phyloP scores from a whole-genome alignment of 2,888 invertebrate genomes.

The Metalampra italica region DNA sequence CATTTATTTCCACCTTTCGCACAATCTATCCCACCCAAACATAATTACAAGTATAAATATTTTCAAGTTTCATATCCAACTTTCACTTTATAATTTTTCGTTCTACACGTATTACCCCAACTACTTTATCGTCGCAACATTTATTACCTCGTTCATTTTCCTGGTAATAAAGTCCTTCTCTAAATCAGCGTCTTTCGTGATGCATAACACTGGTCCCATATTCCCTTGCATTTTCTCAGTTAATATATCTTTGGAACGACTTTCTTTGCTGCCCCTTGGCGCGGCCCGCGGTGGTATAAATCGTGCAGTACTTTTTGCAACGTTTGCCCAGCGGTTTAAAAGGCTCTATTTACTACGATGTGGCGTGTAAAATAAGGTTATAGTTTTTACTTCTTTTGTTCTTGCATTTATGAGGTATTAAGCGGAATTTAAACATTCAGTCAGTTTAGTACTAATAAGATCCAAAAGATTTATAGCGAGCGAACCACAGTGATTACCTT shows the following conservation, averaged over 20 bases:
- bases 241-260: slow-evolving; percentile 59
- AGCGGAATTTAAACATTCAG: too few relatives aligned
- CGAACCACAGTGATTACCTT: too few relatives aligned
- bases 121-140: not conserved
- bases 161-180: slow-evolving; percentile 10
- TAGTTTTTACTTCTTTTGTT: not conserved
- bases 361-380: slow-evolving; percentile 10
- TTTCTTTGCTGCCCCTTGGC: slow-evolving; percentile 27
- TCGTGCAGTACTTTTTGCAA: slow-evolving; percentile 11
- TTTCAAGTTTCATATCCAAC: slow-evolving; percentile 23
- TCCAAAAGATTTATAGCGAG: too few relatives aligned
- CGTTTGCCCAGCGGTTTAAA: slow-evolving; percentile 11
- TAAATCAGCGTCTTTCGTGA: slow-evolving; percentile 36
- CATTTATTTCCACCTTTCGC: too few relatives aligned
- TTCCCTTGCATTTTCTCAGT: slow-evolving; percentile 50
- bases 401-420: not conserved
- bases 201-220: slow-evolving; percentile 37
- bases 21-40: too few relatives aligned
- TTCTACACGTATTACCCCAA: not conserved
- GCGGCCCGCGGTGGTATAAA: slow-evolving; percentile 3
- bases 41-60: too few relatives aligned
- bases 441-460: too few relatives aligned
- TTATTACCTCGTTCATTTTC: slow-evolving; percentile 9
- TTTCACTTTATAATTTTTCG: not conserved
- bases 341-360: slow-evolving; percentile 10